phyloP scores from a whole-genome alignment of 2,797 vertebrate species.

The Mastacembelus armatus region DNA sequence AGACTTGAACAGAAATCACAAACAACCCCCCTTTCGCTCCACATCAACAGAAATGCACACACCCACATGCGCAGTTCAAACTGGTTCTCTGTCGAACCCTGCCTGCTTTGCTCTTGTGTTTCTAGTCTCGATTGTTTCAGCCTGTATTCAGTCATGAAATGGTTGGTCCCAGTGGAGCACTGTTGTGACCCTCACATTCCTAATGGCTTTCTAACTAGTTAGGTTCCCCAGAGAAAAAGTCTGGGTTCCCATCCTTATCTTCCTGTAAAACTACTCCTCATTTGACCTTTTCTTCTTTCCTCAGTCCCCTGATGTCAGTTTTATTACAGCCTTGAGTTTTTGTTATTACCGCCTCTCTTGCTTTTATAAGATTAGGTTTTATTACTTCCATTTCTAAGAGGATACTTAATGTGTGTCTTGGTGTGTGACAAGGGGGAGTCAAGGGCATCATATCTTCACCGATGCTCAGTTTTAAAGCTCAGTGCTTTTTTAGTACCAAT shows the following conservation, averaged over 20 bases:
- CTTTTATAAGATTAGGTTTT: background rate
- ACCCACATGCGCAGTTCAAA: slow-evolving; percentile 30
- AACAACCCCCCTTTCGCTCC: slow-evolving; percentile 58
- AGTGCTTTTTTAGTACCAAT: background rate
- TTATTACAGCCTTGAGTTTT: slow-evolving; percentile 3
- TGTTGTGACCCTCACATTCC: slow-evolving; percentile 57
- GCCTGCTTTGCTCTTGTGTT: slow-evolving; percentile 32
- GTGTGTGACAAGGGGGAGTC: background rate
- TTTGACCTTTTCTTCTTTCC: slow-evolving; percentile 22
- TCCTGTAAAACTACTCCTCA: slow-evolving; percentile 9
- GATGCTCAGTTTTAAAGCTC: background rate
- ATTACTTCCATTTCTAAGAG: background rate
- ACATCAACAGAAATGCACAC: slow-evolving; percentile 42
- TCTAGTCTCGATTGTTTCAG: slow-evolving; percentile 35
- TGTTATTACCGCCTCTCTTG: background rate
- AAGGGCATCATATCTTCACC: background rate
- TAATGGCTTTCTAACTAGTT: slow-evolving; percentile 22
- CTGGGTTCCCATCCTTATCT: slow-evolving; percentile 46
- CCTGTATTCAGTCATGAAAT: slow-evolving; percentile 42
- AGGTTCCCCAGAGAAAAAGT: slow-evolving; percentile 54
- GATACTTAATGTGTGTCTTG: background rate
- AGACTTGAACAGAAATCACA: slow-evolving; percentile 74
- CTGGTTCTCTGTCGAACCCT: slow-evolving; percentile 30
- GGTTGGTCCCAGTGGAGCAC: slow-evolving; percentile 36
- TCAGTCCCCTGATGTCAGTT: background rate